Evolutionary conservation across 2,797 vertebrate species (phyloP), one percentile per base, ranked within the genome.

Genomic region (Cottoperca gobio): DNA sequence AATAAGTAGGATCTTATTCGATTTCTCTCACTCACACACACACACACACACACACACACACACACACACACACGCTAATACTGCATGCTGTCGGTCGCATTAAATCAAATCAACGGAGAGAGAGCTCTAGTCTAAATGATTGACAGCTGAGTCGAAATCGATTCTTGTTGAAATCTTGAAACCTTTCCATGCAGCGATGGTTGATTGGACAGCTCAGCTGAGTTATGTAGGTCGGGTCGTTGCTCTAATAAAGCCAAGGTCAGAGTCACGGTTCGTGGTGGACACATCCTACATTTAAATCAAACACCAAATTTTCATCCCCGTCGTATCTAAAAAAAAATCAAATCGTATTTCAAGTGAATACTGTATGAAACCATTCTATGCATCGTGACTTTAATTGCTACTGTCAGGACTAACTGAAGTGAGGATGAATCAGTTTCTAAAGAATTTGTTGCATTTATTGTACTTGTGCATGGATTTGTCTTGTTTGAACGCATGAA

Each of bases 111-210:
- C 46, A 62, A 16, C 17, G 21, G 5, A 58, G 39, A 35, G 33
- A 48, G 23, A 31, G 37, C 46, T 17, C 23, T 2, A 0, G 26
- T 33, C 61, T 64, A 52, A 54, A 59, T 83, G 88, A 90, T 35
- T 82, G 88, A 79, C 86, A 86, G 66, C 62, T 58, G 76, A 84
- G 81, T 78, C 60, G 66, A 79, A 78, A 91, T 90, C 54, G 8
- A 87, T 85, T 85, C 74, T 71, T 73, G 63, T 35, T 33, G 60
- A 78, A 69, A 79, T 81, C 61, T 70, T 79, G 70, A 85, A 78
- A 85, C 70, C 81, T 81, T 91, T 82, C 89, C 74, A 82, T 63
- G 77, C 83, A 57, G 76, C 1, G 8, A 39, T 8, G 72, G 37
- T 57, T 70, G 63, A 80, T 86, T 81, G 85, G 81, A 87, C 78